phyloP scores from a whole-genome alignment of 1,140 invertebrate species.

The Subanguina moxae region DNA sequence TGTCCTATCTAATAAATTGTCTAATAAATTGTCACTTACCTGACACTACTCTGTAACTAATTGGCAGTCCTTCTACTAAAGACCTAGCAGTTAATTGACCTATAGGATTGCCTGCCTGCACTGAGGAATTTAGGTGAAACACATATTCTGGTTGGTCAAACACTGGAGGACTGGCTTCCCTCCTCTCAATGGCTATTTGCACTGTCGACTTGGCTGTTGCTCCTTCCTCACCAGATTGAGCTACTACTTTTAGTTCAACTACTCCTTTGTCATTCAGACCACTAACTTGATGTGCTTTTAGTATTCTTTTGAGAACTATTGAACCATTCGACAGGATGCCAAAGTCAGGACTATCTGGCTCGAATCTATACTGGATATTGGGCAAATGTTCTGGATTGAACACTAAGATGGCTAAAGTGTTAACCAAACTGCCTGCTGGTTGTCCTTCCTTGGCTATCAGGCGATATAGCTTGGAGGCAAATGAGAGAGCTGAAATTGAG shows the following conservation, averaged over 20 bases:
- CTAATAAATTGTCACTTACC: too few species aligned
- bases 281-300: slow-evolving; percentile 33
- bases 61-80: neutral
- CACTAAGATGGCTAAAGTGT: slow-evolving; percentile 15
- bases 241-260: slow-evolving; percentile 30
- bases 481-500: neutral
- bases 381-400: slow-evolving; percentile 19
- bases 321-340: slow-evolving; percentile 42
- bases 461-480: slow-evolving; percentile 36
- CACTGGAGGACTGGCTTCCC: neutral
- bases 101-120: neutral
- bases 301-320: slow-evolving; percentile 29
- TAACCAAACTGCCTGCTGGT: slow-evolving; percentile 33
- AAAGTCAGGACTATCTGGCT: slow-evolving; percentile 32
- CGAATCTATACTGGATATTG: slow-evolving; percentile 23
- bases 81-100: neutral
- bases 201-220: neutral
- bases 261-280: slow-evolving; percentile 30
- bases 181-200: slow-evolving; percentile 10
- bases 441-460: slow-evolving; percentile 37
- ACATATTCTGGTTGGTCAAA: slow-evolving; percentile 3
- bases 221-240: neutral
- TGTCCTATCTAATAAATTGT: too few species aligned
- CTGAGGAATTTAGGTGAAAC: neutral
- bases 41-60: neutral